Evolutionary conservation across 2,888 invertebrate species (phyloP), one percentile per base, ranked within the genome.

Genomic region (Ichneumoninae sp.): DNA sequence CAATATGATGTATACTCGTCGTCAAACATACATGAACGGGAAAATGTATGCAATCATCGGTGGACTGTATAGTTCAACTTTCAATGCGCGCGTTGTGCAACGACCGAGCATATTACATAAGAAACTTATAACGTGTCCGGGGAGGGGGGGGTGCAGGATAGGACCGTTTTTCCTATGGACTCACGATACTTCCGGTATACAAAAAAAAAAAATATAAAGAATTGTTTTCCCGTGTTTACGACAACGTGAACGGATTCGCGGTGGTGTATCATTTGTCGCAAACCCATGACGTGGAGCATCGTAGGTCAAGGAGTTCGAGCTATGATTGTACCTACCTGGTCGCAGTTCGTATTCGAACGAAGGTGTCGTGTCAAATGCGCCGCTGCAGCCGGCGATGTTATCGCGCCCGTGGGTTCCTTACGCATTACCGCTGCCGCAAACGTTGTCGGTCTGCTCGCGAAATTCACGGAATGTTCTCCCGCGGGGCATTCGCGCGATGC

Each of bases 281-380:
- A 36, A 62, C 36, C 62, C 57, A 62, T 62, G 62, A 62, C 62
- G 62, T 62, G 30, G 62, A 36, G 62, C 6, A n/a, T 62, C 33
- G 30, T n/a, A 62, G 62, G 36, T 62, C 62, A 30, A 30, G 30
- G 33, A 30, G 30, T 62, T 62, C 36, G 16, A 62, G 36, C 62
- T 57, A 62, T 62, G 62, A n/a, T 62, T n/a, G n/a, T 33, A 5
- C 62, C 16, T 33, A 5, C 62, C 16, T 4, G 26, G 10, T 30
- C 7, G 16, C 3, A n/a, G 62, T 62, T 36, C 30, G 50, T 33
- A 22, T 72, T 66, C 65, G 47, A 80, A 72, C 66, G 47, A 80
- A 76, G 66, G 22, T 33, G 66, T 80, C 72, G 66, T 54, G 52
- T 71, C 80, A 80, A 66, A 80, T 44, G 66, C 65, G 44, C 52